Percentiles rank a stretch among this genome's conserved stretches.
These are phyloP conservation scores for Dissostichus mawsoni DNA, from an alignment of 2,113 vertebrate species.

Conservation along the genomic window DNA sequence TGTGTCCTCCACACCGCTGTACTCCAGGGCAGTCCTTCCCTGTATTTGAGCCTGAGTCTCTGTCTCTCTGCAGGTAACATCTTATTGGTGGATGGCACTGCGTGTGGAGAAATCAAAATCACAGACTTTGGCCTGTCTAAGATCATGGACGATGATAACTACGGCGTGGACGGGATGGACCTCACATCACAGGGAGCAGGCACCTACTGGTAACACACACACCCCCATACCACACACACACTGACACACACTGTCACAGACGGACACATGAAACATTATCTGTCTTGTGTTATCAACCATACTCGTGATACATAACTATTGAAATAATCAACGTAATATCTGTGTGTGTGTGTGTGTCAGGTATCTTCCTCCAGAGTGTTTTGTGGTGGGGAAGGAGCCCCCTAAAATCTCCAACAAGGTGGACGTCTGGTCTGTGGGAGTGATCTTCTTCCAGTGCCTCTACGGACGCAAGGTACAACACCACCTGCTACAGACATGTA, in stretches of 20 bases:
- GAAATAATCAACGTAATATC: not conserved
- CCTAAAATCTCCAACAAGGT: slow-evolving; percentile 99
- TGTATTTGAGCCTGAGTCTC: not conserved
- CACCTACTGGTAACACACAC: slow-evolving; percentile 92
- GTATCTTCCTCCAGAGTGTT: slow-evolving; percentile 99
- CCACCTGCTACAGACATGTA: not conserved
- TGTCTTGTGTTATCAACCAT: no score
- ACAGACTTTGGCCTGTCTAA: slow-evolving; percentile 99
- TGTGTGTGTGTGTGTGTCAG: slow-evolving; percentile 69
- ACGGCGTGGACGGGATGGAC: slow-evolving; percentile 99
- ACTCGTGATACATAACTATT: not conserved
- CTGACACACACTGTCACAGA: slow-evolving; percentile 6
- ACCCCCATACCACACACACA: not conserved
- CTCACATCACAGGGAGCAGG: slow-evolving; percentile 98
- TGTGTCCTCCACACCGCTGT: no score
- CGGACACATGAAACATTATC: no score
- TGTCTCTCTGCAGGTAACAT: slow-evolving; percentile 89
- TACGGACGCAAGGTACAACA: slow-evolving; percentile 95
- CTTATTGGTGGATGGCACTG: slow-evolving; percentile 96
- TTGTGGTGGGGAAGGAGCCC: slow-evolving; percentile 98
- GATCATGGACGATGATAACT: slow-evolving; percentile 99
- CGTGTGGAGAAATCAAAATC: slow-evolving; percentile 99
- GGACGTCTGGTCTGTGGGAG: slow-evolving; percentile 98
- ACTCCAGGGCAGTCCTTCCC: no score
- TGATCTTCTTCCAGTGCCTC: slow-evolving; percentile 99